Evolutionary conservation across 2,113 vertebrate species (phyloP).

Genomic region (Ibidorhyncha struthersii): DNA sequence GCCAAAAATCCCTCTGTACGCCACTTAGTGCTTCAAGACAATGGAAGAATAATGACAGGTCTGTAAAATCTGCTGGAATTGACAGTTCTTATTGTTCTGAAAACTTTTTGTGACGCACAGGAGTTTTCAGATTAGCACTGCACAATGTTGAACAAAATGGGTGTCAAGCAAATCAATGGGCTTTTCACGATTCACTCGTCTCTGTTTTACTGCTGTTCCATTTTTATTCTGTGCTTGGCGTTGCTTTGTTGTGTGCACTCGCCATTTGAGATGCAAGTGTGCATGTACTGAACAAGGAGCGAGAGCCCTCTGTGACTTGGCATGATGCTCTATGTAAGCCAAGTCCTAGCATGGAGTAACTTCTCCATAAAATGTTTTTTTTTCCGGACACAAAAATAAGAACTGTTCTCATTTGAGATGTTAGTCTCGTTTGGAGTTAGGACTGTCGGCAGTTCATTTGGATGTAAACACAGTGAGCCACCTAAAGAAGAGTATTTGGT

Average conservation of each 20-base stretch:
- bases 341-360: background rate
- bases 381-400: background rate
- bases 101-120: constrained; percentile 43
- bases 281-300: background rate
- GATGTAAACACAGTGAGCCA: background rate
- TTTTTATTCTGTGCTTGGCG: background rate
- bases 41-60: constrained; percentile 58
- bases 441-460: background rate
- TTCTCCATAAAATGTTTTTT: background rate
- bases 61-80: constrained; percentile 58
- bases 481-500: background rate
- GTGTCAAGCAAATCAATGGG: constrained; percentile 50
- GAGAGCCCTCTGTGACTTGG: background rate
- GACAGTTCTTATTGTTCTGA: constrained; percentile 66
- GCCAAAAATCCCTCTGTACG: constrained; percentile 40
- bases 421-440: background rate
- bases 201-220: constrained; percentile 3
- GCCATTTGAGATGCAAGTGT: background rate
- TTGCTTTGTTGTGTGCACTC: background rate
- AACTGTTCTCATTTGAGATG: background rate
- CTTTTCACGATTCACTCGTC: constrained; percentile 4
- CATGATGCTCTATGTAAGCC: background rate
- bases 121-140: constrained; percentile 50
- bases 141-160: constrained; percentile 39
- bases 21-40: constrained; percentile 54